Evolutionary conservation across 2,113 vertebrate genomes (phyloP).

Genomic region (Oncorhynchus tshawytscha): DNA sequence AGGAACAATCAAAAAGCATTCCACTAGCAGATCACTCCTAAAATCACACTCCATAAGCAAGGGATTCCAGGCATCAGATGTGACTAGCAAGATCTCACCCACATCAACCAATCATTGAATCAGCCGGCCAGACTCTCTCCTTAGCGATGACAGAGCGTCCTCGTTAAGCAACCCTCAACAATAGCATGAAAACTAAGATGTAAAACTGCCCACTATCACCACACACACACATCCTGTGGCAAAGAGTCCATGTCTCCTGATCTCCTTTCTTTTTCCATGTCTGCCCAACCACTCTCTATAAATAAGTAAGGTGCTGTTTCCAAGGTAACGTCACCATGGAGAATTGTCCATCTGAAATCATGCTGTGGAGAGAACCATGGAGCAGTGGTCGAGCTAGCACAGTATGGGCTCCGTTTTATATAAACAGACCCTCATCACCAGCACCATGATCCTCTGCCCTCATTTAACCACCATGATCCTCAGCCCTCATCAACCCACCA

Average conservation of each 20-base stretch:
- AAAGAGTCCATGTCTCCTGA: too few species aligned
- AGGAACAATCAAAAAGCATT: not conserved
- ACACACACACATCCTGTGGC: not conserved
- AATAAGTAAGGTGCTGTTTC: constrained; percentile 69
- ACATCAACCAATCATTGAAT: not conserved
- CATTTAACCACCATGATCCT: too few species aligned
- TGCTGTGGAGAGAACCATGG: constrained; percentile 30
- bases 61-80: too few species aligned
- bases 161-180: constrained; percentile 1
- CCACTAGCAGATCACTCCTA: too few species aligned
- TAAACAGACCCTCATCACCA: constrained; percentile 24
- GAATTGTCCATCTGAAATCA: constrained; percentile 69
- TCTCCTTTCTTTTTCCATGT: not conserved
- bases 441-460: not conserved
- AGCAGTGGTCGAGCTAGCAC: constrained; percentile 12
- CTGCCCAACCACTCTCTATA: constrained; percentile 52
- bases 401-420: not conserved
- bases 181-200: not conserved
- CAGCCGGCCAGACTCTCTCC: not conserved
- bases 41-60: too few species aligned
- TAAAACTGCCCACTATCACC: not conserved
- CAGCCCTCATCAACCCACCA: too few species aligned
- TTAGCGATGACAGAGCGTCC: not conserved
- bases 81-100: not conserved
- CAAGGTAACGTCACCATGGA: constrained; percentile 76